A percentile compares a stretch with the other conserved stretches of the same genome.
phyloP scores from a whole-genome alignment of 2,888 invertebrate genomes.

The Callimorpha dominula region DNA sequence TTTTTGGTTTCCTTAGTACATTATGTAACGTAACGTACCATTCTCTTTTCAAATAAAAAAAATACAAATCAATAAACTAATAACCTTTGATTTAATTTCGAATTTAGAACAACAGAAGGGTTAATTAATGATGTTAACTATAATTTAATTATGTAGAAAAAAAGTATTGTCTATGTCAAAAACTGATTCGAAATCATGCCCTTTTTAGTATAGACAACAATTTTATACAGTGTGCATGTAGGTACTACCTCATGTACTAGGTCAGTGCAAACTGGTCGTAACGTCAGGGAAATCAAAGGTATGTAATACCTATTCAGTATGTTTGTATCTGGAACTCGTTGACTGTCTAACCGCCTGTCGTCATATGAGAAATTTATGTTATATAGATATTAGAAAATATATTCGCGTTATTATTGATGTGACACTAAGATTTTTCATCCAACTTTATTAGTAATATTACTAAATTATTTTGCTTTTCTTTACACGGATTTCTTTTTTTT shows the following conservation, averaged over 20 bases:
- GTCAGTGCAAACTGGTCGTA: too few species aligned
- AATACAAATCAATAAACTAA: background rate
- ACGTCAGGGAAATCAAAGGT: too few species aligned
- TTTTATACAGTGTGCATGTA: background rate
- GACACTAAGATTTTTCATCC: background rate
- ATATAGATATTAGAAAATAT: background rate
- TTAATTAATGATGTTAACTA: too few species aligned
- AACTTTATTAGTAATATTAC: background rate
- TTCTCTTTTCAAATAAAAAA: background rate
- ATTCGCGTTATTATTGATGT: background rate
- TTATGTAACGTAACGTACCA: background rate
- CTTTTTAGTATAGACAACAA: background rate
- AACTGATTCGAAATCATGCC: background rate
- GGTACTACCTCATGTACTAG: too few species aligned
- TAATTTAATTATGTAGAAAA: background rate
- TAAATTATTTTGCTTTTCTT: constrained; percentile 4
- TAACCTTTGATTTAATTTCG: background rate
- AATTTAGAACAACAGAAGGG: background rate
- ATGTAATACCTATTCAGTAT: too few species aligned
- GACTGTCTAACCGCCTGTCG: background rate
- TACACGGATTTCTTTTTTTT: constrained; percentile 3
- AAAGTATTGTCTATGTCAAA: background rate
- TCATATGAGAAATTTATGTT: background rate
- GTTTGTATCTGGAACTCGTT: background rate
- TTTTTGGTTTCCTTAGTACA: background rate